Evolutionary conservation across 2,888 invertebrate species (phyloP), one percentile per base, ranked within the genome.

Genomic region (Chironomus riparius): DNA sequence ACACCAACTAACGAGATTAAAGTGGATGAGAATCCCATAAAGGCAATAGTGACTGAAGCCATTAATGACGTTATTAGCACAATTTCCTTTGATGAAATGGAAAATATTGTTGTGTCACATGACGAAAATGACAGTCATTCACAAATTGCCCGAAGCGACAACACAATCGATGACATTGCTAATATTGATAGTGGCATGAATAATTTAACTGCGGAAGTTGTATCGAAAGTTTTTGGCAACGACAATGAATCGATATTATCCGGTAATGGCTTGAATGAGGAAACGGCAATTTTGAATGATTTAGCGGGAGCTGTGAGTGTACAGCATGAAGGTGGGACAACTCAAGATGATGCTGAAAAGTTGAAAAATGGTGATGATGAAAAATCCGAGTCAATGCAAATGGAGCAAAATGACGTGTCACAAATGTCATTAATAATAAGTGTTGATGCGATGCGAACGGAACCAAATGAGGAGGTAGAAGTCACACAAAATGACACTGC

Each of bases 11-110:
- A 56, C n/a, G 65, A 24, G 50, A 69, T 5, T 48, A 77, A 18
- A 28, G 50, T 24, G 5, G 48, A 38, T 15, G 38, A 22, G n/a
- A 68, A 68, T 68, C n/a, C 50, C 18, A 74, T 68, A 13, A 74
- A 65, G 24, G 48, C 62, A 13, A 68, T 74, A 48, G 74, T 68
- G 24, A 74, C 68, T 74, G 68, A 74, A 68, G 74, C 50, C 47
- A 74, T 74, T 68, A 74, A 74, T 48, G 68, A 68, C 12, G 65
- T 50, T 61, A 68, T 72, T 72, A 72, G 62, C 47, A 24, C 28
- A n/a, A 62, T 72, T 61, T 72, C 72, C 21, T 62, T 72, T 62
- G 72, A 71, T 56, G 71, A 28, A 56, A 72, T 5, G 22, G 71
- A 61, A 38, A 62, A 38, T 38, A 24, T 50, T 56, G 24, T 50